Evolutionary conservation across 53 echinoderm and acorn worm genomes (phyloP), one percentile per base, ranked within the genome.

Genomic region (Crossaster papposus): DNA sequence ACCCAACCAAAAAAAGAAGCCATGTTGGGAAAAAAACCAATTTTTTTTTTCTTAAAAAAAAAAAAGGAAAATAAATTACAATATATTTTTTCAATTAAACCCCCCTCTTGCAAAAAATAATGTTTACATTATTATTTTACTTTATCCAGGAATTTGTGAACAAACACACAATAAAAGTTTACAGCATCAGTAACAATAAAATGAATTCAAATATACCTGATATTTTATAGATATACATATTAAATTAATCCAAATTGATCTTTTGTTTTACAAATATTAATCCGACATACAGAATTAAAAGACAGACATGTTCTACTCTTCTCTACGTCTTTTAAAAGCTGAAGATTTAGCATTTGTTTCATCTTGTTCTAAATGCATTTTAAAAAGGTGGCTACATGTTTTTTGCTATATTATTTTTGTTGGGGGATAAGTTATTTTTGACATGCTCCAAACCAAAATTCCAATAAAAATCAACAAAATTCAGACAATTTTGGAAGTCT

Each of bases 161-260:
- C 58, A n/a, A n/a, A 58, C 58, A 58, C 17, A 58, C 12, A 18
- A 18, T 5, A 58, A 58, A 44, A 7, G 44, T 44, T 44, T 7
- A 44, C 62, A 71, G 72, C n/a, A 14, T 71, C 75, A 35, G 34
- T 33, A 12, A 68, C n/a, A 11, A 23, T 68, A 68, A 74, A 10
- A 3, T 74, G 75, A 74, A 74, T 74, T 74, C 9, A 74, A 74
- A 74, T 34, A 74, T 14, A 35, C 75, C 75, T 29, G 75, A 74
- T 34, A 22, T 29, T 36, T 14, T 74, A 74, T 34, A 32, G 36
- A 68, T 20, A 18, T 33, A 74, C 34, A 58, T 36, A 74, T 35
- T 74, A 5, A 74, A n/a, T 71, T 17, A 33, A 9, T 74, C 17
- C 15, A 58, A 68, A 10, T 68, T 68, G 24, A 68, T 68, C 44